Evolutionary conservation across 2,888 invertebrate species (phyloP), one percentile per base, ranked within the genome.

Genomic region (Ophion slaviceki): DNA sequence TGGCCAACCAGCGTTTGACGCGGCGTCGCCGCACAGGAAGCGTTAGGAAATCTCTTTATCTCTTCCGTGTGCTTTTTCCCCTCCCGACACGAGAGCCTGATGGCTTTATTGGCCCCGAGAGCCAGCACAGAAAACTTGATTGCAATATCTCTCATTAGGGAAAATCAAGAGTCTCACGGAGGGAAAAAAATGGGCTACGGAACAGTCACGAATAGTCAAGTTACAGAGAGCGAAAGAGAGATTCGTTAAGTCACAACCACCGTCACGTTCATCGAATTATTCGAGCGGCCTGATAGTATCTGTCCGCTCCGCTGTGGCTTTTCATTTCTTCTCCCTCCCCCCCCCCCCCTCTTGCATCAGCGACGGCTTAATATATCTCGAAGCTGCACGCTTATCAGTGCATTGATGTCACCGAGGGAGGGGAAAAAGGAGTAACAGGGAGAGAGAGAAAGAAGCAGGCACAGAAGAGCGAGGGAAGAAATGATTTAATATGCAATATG

Each of bases 201-300:
- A 47, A 66, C 36, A 28, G 32, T 32, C 14, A 53, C 32, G 76
- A 62, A 61, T 74, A 28, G 40, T 17, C 53, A 67, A 45, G 76
- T 80, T 71, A 68, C 47, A 47, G 8, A n/a, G n/a, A 75, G 68
- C n/a, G 11, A 72, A 47, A 64, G 24, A 71, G 40, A 75, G 53
- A 77, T 78, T 80, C 75, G 77, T 80, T 74, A 59, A 80, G 74
- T 80, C 83, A 62, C 80, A 45, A 80, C 72, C 67, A 84, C 36
- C 82, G 75, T 77, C 77, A 45, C 68, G 81, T 86, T 86, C 67
- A 86, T 84, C 78, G 86, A 86, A 86, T 86, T 86, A 86, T 79
- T 79, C 83, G 61, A 78, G 83, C 72, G 2, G 76, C 64, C 57
- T 40, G 53, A 59, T 80, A 79, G 59, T 40, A 53, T 57, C 77